Percentiles rank a stretch among this genome's conserved stretches.
phyloP scores from a whole-genome alignment of 1,140 invertebrate species.

The Orchestia grillus region DNA sequence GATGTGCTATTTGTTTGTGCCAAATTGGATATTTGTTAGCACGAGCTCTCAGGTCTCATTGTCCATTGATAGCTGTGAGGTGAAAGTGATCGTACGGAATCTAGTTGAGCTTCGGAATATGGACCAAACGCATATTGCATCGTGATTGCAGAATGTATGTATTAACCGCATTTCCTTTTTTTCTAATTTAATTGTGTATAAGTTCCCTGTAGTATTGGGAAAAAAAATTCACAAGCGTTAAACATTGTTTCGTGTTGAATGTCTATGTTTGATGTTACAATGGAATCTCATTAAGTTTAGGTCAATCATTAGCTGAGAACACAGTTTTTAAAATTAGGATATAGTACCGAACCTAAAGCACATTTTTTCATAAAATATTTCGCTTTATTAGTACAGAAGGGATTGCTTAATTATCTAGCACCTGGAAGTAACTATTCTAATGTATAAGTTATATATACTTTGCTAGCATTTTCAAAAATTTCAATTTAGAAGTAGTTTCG shows the following conservation, averaged over 20 bases:
- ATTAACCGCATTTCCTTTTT: not conserved
- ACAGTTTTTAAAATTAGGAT: not conserved
- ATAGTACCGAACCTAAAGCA: not conserved
- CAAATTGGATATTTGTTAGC: not conserved
- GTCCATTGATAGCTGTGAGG: not conserved
- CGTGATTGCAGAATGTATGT: not conserved
- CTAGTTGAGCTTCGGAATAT: not conserved
- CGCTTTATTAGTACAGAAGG: not conserved
- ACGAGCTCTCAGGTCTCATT: not conserved
- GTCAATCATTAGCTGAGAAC: not conserved
- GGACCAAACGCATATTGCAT: not conserved
- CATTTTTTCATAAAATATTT: not conserved
- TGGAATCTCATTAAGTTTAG: conserved; percentile 1
- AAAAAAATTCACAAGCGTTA: not conserved
- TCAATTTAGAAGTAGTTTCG: not conserved
- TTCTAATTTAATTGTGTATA: not conserved
- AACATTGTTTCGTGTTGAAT: conserved; percentile 1
- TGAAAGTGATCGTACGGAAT: not conserved
- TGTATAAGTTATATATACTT: not conserved
- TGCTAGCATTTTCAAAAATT: not conserved
- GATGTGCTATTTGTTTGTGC: not conserved
- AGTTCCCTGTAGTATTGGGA: not conserved
- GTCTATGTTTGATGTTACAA: not conserved
- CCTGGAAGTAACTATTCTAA: not conserved
- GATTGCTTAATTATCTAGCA: not conserved